Evolutionary conservation across 2,888 invertebrate species (phyloP), one percentile per base, ranked within the genome.

Genomic region (Rhagonycha lutea): DNA sequence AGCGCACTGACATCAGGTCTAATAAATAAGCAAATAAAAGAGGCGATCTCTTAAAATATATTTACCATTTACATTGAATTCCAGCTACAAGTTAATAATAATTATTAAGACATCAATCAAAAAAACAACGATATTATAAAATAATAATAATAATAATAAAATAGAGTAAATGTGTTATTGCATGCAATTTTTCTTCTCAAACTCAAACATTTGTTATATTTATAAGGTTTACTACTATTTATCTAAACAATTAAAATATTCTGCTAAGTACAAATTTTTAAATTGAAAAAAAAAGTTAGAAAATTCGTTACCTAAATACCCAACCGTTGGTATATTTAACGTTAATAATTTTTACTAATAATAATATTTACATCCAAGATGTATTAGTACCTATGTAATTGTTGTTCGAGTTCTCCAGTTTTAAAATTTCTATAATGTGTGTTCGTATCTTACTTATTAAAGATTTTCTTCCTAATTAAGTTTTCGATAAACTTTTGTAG

Each of bases 241-340:
- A 70, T 14, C 65, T 73, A 23, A 67, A 63, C 65, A 65, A 61
- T 63, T 71, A 67, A 72, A 74, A 72, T 76, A 80, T 81, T 80
- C 79, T 81, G 80, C 79, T 80, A 79, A 80, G 80, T 82, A 81
- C 81, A 82, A 81, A 82, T 79, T 76, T 65, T 72, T 72, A 70
- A 69, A 69, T 61, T 67, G 12, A 65, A 67, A 71, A 71, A 68
- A 71, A 62, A 12, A n/a, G n/a, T 68, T 75, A 71, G 71, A 60
- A 26, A 62, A 61, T 63, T 61, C 14, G 68, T 62, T 47, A 67
- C 23, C 74, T 67, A 23, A 47, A 47, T 47, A 47, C 47, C 47
- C 47, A 47, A 4, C 47, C 47, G 8, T 23, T 63, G 47, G 67
- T 70, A 68, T 70, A 3, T 47, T 72, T 72, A 72, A 76, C 62